Conservation (phyloP, 2,113 vertebrate species). For the Pleuronectes platessa region DNA sequence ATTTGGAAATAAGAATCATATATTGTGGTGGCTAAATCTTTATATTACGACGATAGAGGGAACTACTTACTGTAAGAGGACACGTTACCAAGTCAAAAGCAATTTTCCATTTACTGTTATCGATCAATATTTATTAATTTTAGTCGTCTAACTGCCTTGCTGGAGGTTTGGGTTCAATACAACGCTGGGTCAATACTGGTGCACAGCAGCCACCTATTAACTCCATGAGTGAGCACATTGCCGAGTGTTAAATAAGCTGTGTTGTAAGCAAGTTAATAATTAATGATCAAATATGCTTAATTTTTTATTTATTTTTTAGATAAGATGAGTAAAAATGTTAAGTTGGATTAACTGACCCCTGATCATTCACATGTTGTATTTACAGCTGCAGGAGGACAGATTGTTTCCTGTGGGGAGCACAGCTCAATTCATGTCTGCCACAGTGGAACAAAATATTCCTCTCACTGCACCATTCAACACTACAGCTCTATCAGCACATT, state of each 20-base stretch:
- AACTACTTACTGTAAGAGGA: background rate
- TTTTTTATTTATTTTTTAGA: background rate
- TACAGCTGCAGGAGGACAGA: background rate
- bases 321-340: background rate
- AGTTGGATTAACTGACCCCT: background rate
- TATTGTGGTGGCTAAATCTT: background rate
- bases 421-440: constrained; percentile 27
- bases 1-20: background rate
- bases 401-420: constrained; percentile 25
- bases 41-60: background rate
- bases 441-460: constrained; percentile 42
- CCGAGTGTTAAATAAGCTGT: background rate
- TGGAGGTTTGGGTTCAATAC: constrained; percentile 8
- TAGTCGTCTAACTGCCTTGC: constrained; percentile 1
- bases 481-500: constrained; percentile 30
- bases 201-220: constrained; percentile 3
- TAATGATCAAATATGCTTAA: background rate
- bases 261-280: constrained; percentile 4
- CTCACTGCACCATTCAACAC: constrained; percentile 11
- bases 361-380: background rate
- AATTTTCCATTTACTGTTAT: background rate
- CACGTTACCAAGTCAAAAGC: background rate
- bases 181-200: background rate
- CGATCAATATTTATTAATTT: background rate
- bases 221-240: background rate